phyloP scores from a whole-genome alignment of 2,797 vertebrate genomes.

The Leontocebus nigricollis region DNA sequence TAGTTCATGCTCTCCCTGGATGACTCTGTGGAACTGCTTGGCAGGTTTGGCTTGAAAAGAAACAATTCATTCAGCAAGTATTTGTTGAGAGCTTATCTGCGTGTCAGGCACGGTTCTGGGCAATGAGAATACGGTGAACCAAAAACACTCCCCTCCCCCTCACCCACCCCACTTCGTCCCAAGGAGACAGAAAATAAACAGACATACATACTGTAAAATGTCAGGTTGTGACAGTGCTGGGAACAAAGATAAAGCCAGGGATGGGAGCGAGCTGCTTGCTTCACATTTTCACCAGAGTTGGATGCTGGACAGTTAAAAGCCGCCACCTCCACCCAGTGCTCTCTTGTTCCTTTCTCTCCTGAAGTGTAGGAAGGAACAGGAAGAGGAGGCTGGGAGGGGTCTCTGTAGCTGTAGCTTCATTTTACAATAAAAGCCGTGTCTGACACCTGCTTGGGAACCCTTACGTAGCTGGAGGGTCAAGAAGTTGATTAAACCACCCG shows the following conservation, averaged over 20 bases:
- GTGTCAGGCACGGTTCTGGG: not conserved
- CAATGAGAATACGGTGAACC: not conserved
- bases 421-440: not conserved
- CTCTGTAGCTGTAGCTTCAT: not conserved
- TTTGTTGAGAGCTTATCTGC: not conserved
- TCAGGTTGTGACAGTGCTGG: not conserved
- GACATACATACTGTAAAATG: not conserved
- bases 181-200: not conserved
- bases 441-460: not conserved
- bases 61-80: not conserved
- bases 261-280: not conserved
- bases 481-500: not conserved
- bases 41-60: not conserved
- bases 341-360: not conserved
- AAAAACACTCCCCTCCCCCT: not conserved
- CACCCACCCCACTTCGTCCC: not conserved
- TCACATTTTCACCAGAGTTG: not conserved
- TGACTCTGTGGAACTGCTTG: not conserved
- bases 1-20: not conserved
- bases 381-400: not conserved
- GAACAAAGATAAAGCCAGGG: not conserved
- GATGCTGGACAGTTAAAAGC: not conserved
- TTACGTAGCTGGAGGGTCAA: not conserved
- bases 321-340: not conserved
- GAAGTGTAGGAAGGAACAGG: not conserved